Evolutionary conservation across 2,888 invertebrate genomes (phyloP).

Genomic region (Atrina japonica): DNA sequence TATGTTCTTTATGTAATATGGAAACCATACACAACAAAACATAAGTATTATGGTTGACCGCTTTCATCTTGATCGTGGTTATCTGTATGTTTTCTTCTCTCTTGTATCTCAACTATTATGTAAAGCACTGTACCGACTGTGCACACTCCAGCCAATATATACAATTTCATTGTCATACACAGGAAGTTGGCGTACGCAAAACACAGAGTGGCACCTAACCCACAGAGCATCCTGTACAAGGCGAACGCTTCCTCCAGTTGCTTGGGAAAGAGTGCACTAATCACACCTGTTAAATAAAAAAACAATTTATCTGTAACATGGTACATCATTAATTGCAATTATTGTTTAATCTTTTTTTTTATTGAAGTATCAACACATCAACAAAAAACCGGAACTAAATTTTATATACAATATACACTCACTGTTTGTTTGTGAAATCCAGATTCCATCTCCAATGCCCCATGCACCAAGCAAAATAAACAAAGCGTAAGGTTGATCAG

Average conservation of each 20-base stretch:
- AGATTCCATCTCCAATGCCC: slow-evolving; percentile 78
- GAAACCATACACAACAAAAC: too few relatives aligned
- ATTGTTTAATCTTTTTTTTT: too few relatives aligned
- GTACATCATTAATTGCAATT: too few relatives aligned
- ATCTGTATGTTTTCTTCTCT: slow-evolving; percentile 6
- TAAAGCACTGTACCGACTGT: slow-evolving; percentile 62
- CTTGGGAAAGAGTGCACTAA: slow-evolving; percentile 74
- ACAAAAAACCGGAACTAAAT: too few relatives aligned
- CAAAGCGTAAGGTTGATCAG: slow-evolving; percentile 55
- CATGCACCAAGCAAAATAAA: slow-evolving; percentile 72
- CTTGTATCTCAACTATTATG: slow-evolving; percentile 64
- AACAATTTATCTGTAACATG: neutral
- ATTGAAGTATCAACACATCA: too few relatives aligned
- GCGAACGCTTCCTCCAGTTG: slow-evolving; percentile 77
- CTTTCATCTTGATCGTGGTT: neutral
- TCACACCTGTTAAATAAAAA: slow-evolving; percentile 65
- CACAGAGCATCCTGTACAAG: slow-evolving; percentile 73
- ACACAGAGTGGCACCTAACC: slow-evolving; percentile 70
- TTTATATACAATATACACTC: slow-evolving; percentile 58
- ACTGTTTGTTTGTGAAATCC: slow-evolving; percentile 77
- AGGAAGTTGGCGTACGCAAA: slow-evolving; percentile 68
- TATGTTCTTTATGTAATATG: too few relatives aligned
- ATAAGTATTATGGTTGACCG: too few relatives aligned
- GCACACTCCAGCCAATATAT: slow-evolving; percentile 58
- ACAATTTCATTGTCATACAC: slow-evolving; percentile 70